phyloP scores from a whole-genome alignment of 2,797 vertebrate species.

The Aulostomus chinensis region DNA sequence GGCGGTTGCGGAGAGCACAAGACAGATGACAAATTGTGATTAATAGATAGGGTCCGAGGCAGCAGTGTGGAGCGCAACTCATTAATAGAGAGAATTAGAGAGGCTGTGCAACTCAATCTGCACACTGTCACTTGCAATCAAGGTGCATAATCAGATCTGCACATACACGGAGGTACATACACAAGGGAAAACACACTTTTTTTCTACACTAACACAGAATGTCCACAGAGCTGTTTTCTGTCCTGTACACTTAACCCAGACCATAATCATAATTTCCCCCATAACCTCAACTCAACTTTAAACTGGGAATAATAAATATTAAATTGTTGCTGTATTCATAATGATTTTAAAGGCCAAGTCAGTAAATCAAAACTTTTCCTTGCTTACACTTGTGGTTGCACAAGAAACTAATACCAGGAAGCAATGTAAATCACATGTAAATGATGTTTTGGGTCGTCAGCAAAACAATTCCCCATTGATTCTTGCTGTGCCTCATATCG shows the following conservation, averaged over 20 bases:
- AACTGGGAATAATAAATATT: neutral
- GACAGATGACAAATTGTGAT: constrained; percentile 81
- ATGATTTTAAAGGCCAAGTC: too few species aligned
- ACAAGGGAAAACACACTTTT: neutral
- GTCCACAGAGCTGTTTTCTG: too few species aligned
- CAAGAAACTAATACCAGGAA: too few species aligned
- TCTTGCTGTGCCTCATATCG: too few species aligned
- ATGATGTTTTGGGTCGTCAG: too few species aligned
- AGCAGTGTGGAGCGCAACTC: constrained; percentile 78
- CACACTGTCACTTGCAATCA: constrained; percentile 79
- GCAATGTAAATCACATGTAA: too few species aligned
- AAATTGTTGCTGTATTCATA: too few species aligned
- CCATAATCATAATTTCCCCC: too few species aligned
- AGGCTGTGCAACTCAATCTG: constrained; percentile 81
- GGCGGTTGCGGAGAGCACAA: constrained; percentile 42
- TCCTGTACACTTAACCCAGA: too few species aligned
- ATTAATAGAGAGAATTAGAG: constrained; percentile 83
- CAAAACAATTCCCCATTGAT: too few species aligned
- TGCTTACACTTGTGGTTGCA: too few species aligned
- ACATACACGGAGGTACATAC: constrained; percentile 56
- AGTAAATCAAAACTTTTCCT: too few species aligned
- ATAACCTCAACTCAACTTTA: constrained; percentile 8
- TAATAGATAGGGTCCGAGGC: constrained; percentile 80
- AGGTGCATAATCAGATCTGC: constrained; percentile 73
- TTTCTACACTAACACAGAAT: constrained; percentile 11